Conservation (phyloP, 2,797 vertebrate species). For the Pampus argenteus region DNA sequence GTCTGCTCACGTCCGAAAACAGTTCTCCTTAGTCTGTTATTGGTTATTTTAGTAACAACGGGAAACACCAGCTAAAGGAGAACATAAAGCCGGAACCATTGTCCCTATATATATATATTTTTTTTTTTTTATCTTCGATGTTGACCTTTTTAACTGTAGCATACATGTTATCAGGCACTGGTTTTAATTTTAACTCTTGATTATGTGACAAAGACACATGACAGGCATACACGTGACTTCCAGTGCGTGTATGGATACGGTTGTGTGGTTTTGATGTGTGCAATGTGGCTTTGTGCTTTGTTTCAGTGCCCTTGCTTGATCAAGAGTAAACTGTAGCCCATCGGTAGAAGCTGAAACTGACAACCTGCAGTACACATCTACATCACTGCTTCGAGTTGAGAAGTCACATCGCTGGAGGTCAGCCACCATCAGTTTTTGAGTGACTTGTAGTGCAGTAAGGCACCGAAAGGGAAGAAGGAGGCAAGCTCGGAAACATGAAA, state of each 20-base stretch:
- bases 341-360: conserved; percentile 3
- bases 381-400: not conserved
- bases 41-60: conserved; percentile 54
- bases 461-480: no score
- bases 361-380: not conserved
- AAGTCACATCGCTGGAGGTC: not conserved
- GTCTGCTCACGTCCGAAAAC: conserved; percentile 48
- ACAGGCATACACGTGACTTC: not conserved
- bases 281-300: not conserved
- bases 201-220: not conserved
- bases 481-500: no score
- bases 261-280: not conserved
- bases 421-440: not conserved
- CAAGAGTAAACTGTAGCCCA: not conserved
- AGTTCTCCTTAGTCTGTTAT: conserved; percentile 55
- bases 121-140: not conserved
- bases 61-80: conserved; percentile 27
- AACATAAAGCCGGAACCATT: not conserved
- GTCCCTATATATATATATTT: no score
- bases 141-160: no score
- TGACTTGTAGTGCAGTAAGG: conserved; percentile 6
- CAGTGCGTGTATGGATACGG: not conserved
- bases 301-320: conserved; percentile 3
- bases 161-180: not conserved
- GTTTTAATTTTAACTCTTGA: conserved; percentile 11